These are phyloP conservation scores for Esox niger DNA, from an alignment of 2,113 vertebrate species.

Conservation along the genomic window DNA sequence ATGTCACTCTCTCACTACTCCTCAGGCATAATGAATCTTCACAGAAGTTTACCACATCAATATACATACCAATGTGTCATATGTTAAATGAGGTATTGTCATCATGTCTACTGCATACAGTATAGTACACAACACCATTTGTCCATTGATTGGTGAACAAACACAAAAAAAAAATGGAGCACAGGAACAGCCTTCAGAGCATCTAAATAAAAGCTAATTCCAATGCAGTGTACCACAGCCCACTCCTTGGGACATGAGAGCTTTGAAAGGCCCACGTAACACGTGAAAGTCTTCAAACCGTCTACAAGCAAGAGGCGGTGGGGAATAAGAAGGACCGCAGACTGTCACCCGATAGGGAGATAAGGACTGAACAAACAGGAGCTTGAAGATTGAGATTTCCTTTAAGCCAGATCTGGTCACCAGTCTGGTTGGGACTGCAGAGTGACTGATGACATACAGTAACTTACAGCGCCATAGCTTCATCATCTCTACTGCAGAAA, in stretches of 20 bases:
- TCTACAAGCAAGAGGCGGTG: constrained; percentile 29
- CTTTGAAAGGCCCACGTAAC: neutral
- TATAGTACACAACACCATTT: constrained; percentile 41
- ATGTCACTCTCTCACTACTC: constrained; percentile 4
- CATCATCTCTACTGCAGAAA: constrained; percentile 12
- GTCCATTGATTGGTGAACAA: constrained; percentile 8
- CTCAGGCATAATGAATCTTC: constrained; percentile 8
- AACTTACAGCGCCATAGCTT: constrained; percentile 28
- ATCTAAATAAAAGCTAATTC: constrained; percentile 18
- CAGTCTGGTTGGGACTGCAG: constrained; percentile 3
- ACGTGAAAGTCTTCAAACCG: constrained; percentile 11
- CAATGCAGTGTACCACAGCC: constrained; percentile 7
- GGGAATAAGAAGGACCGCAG: constrained; percentile 10
- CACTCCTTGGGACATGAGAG: neutral
- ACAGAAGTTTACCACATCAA: constrained; percentile 25
- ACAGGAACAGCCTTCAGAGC: constrained; percentile 30
- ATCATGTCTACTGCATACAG: constrained; percentile 57
- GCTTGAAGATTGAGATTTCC: neutral
- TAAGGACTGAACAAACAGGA: constrained; percentile 24
- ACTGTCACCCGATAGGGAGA: constrained; percentile 6
- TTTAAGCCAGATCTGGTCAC: neutral
- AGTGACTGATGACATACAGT: constrained; percentile 6
- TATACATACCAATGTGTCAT: constrained; percentile 38
- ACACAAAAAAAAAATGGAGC: constrained; percentile 5
- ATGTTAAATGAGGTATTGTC: constrained; percentile 57